A percentile compares a stretch with the other conserved stretches of the same genome.
phyloP scores from a whole-genome alignment of 2,797 vertebrate species.

The Echiichthys vipera region DNA sequence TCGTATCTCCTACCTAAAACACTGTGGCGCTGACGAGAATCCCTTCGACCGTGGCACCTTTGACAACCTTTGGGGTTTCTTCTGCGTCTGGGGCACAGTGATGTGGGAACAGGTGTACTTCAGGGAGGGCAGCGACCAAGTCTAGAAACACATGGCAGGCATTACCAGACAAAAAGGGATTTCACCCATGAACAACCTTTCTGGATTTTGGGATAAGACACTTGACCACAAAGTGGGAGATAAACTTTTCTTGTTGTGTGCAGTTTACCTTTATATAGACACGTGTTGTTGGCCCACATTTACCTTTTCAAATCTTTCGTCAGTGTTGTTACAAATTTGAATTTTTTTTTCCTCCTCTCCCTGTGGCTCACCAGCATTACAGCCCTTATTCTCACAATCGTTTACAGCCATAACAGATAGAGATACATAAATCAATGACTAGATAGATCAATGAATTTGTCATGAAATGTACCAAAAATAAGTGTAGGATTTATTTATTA shows the following conservation, averaged over 20 bases:
- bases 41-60: conserved; percentile 92
- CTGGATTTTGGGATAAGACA: background rate
- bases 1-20: conserved; percentile 94
- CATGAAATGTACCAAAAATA: too few relatives aligned
- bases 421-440: too few relatives aligned
- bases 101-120: conserved; percentile 93
- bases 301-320: background rate
- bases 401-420: conserved; percentile 41
- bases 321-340: background rate
- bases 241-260: conserved; percentile 6
- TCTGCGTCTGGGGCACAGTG: conserved; percentile 88
- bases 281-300: conserved; percentile 27
- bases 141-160: conserved; percentile 71
- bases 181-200: background rate
- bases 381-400: background rate
- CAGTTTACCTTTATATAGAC: conserved; percentile 25
- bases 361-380: background rate
- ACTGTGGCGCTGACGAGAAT: conserved; percentile 88
- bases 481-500: too few relatives aligned
- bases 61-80: conserved; percentile 93
- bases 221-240: background rate
- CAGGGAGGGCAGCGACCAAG: conserved; percentile 79
- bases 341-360: background rate
- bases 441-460: too few relatives aligned
- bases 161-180: background rate